Evolutionary conservation across 2,113 vertebrate genomes (phyloP).

Genomic region (Etia nguti): DNA sequence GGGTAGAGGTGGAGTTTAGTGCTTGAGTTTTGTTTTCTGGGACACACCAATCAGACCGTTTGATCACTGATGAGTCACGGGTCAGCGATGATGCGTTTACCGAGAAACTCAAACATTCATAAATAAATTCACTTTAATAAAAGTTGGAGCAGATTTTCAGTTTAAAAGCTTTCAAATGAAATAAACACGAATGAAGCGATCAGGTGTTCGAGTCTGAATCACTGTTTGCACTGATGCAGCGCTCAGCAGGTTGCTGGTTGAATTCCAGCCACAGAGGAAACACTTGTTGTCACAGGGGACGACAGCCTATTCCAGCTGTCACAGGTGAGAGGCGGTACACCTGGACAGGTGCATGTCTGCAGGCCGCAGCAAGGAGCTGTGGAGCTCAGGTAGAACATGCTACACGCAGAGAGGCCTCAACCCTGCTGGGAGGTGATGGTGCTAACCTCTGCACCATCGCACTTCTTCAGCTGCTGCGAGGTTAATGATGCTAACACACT

Average conservation of each 20-base stretch:
- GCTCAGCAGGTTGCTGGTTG: not conserved
- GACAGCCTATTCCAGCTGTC: not conserved
- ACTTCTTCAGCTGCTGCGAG: not conserved
- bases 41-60: not conserved
- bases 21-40: not conserved
- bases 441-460: not conserved
- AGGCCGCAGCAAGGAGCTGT: not conserved
- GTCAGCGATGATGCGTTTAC: not conserved
- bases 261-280: no score
- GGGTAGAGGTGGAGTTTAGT: not conserved
- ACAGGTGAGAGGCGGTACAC: fast-evolving
- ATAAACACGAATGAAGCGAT: not conserved
- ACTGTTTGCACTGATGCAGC: not conserved
- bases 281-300: no score
- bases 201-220: fast-evolving
- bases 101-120: fast-evolving
- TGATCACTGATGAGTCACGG: not conserved
- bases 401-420: not conserved
- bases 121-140: not conserved
- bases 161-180: not conserved
- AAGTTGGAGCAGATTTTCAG: not conserved
- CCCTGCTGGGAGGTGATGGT: fast-evolving
- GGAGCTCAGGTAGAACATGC: not conserved
- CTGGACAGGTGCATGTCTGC: not conserved
- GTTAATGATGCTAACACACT: not conserved